phyloP scores from a whole-genome alignment of 2,888 invertebrate genomes.

The Acleris cristana region DNA sequence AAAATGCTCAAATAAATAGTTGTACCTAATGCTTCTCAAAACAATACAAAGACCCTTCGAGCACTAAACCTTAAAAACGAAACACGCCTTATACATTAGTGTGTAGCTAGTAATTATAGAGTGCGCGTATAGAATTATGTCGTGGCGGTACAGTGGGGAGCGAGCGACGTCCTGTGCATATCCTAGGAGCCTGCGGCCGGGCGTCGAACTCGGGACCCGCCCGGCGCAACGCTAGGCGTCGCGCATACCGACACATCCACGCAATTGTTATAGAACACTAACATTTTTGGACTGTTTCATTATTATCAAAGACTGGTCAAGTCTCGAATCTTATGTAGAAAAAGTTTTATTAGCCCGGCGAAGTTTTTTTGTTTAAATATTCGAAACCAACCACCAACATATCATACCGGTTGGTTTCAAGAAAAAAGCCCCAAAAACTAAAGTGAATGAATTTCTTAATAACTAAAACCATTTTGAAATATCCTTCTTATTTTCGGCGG shows the following conservation, averaged over 20 bases:
- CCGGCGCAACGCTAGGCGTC: conserved; percentile 44
- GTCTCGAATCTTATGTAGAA: too few species aligned
- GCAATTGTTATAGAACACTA: conserved; percentile 13
- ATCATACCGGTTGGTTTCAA: too few species aligned
- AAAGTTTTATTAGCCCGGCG: too few species aligned
- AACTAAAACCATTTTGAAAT: too few species aligned
- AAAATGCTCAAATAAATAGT: not conserved
- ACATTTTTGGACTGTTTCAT: not conserved
- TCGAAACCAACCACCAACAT: too few species aligned
- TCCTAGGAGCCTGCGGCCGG: conserved; percentile 67
- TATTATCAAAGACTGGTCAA: too few species aligned
- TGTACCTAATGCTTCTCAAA: not conserved
- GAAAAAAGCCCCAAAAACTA: too few species aligned
- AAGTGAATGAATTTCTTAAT: too few species aligned
- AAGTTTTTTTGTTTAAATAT: too few species aligned
- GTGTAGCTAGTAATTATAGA: conserved; percentile 28
- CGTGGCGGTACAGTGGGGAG: conserved; percentile 40
- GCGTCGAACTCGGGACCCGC: conserved; percentile 70
- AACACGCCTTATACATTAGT: conserved; percentile 6
- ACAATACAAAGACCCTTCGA: conserved; percentile 1
- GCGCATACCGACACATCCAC: conserved; percentile 32
- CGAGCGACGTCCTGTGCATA: conserved; percentile 71
- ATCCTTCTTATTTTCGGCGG: too few species aligned
- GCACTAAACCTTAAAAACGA: not conserved
- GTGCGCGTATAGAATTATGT: conserved; percentile 28